phyloP scores from a whole-genome alignment of 37 sponge, comb jelly and placozoan species.

The Petrosia ficiformis region DNA sequence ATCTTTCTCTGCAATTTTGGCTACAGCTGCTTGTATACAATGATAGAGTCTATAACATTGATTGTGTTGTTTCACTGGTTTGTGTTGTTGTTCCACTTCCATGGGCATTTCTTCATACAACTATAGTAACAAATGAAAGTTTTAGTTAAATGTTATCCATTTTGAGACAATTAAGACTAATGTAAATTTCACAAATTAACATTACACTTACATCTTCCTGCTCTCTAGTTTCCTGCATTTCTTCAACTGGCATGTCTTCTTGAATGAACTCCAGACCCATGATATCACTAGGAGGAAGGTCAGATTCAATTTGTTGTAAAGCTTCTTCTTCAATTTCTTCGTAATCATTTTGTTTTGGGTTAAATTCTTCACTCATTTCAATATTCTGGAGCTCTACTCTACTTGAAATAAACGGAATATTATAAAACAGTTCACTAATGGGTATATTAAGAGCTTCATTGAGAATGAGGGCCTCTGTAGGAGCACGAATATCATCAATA shows the following conservation, averaged over 20 bases:
- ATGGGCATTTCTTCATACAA: too few relatives aligned
- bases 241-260: too few relatives aligned
- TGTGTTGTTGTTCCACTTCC: too few relatives aligned
- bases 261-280: too few relatives aligned
- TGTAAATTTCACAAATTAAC: too few relatives aligned
- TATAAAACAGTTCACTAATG: conserved; percentile 69
- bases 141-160: too few relatives aligned
- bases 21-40: conserved; percentile 60
- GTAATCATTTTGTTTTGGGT: not conserved
- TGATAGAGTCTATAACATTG: conserved; percentile 22
- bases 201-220: too few relatives aligned
- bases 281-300: too few relatives aligned
- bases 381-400: not conserved
- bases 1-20: conserved; percentile 15
- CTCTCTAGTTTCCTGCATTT: too few relatives aligned
- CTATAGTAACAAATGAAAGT: too few relatives aligned
- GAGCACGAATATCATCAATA: conserved; percentile 67
- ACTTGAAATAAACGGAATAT: not conserved
- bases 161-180: too few relatives aligned
- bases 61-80: not conserved
- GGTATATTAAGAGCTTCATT: conserved; percentile 24
- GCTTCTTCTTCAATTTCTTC: not conserved
- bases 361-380: not conserved
- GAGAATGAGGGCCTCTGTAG: conserved; percentile 26
- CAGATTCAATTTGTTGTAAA: too few relatives aligned